Percentiles rank a stretch among this genome's conserved stretches.
These are phyloP conservation scores for Sapayoa aenigma DNA, from an alignment of 2,113 vertebrate species.

Conservation along the genomic window DNA sequence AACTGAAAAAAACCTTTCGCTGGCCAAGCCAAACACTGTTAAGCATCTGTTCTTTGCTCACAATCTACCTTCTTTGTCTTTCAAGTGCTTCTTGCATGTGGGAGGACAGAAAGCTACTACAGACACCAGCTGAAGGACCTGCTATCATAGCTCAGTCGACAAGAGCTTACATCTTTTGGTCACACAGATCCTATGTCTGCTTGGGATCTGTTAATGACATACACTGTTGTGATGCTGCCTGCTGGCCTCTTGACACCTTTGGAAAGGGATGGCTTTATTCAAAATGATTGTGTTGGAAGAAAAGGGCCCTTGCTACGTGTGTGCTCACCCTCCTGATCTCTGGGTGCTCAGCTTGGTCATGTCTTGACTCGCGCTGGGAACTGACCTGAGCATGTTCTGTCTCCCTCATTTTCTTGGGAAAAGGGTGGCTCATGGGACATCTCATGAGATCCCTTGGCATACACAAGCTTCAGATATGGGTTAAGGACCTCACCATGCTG, in stretches of 20 bases:
- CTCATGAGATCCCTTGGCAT: not conserved
- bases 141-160: not conserved
- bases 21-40: not conserved
- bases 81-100: fast-evolving
- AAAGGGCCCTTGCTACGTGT: fast-evolving
- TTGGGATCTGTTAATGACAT: not conserved
- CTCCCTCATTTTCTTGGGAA: not conserved
- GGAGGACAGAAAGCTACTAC: not conserved
- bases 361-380: not conserved
- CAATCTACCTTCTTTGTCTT: not conserved
- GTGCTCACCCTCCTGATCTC: not conserved
- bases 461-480: not conserved
- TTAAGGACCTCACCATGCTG: not conserved
- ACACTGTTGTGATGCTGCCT: not conserved
- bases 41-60: not conserved
- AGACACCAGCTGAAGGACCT: not conserved
- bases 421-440: not conserved
- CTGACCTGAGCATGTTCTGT: not conserved
- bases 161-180: not conserved
- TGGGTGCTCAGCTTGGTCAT: not conserved
- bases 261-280: not conserved
- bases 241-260: not conserved
- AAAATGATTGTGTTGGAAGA: not conserved
- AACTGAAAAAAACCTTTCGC: not conserved
- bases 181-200: not conserved